Evolutionary conservation across 1,140 invertebrate species (phyloP), one percentile per base, ranked within the genome.

Genomic region (Ceratoteleas bidentatus): DNA sequence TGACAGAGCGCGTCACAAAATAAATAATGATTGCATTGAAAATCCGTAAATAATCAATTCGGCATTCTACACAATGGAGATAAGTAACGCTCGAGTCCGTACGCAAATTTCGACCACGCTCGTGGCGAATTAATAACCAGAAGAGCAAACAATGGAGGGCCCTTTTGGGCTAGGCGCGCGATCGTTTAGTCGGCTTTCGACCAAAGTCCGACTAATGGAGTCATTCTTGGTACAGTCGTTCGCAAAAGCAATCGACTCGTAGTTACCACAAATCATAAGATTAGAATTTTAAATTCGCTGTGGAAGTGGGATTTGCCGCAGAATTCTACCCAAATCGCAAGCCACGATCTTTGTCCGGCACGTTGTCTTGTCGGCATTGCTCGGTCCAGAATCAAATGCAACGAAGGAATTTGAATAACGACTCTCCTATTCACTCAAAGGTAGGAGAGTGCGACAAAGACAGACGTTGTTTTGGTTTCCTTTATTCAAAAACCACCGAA

Each of bases 271-370:
- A 90, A 90, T 91, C 90, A 90, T 90, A 91, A 88, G 89, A 90
- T 91, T 91, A 90, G 90, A 90, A 91, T 90, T 90, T 91, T 89
- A 91, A 91, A 91, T 91, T 88, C 76, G 72, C 50, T 10, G 64
- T 68, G 87, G 86, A 85, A 85, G 82, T 85, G 61, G 58, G 69
- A 86, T 83, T 84, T 81, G 74, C 74, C 85, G 78, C 85, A 73
- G 84, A 87, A 88, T 89, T 89, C 88, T 70, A 69, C 73, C 75
- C 84, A 90, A 88, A 91, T 90, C 89, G 89, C 85, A 69, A 85
- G 85, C 76, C 77, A 87, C 85, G 87, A 90, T 90, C 88, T 90
- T 81, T 52, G 75, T 49, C 79, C 73, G 45, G 74, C 85, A 85
- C 84, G 73, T 66, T 77, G 79, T 75, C 70, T 68, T 57, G 79